Evolutionary conservation across 1,140 invertebrate genomes (phyloP).

Genomic region (Temnothorax curvispinosus): DNA sequence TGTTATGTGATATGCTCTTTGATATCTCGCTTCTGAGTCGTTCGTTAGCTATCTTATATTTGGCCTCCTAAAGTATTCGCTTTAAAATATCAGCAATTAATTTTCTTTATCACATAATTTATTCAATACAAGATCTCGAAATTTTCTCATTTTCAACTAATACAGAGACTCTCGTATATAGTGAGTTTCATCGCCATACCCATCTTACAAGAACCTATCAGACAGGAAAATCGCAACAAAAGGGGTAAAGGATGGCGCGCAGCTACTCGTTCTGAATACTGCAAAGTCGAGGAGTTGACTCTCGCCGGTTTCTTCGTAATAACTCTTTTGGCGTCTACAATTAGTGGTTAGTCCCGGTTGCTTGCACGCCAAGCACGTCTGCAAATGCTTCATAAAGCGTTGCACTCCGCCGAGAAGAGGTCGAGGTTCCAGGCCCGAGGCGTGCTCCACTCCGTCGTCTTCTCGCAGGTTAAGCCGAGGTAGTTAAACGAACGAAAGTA

Average conservation of each 20-base stretch:
- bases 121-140: constrained; percentile 25
- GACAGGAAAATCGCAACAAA: constrained; percentile 12
- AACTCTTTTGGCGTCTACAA: constrained; percentile 76
- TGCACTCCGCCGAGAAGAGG: constrained; percentile 35
- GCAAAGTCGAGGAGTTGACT: constrained; percentile 55
- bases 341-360: constrained; percentile 75
- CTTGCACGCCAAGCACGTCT: constrained; percentile 75
- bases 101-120: constrained; percentile 21
- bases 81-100: constrained; percentile 10
- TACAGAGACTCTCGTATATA: not conserved
- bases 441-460: constrained; percentile 7
- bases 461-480: not conserved
- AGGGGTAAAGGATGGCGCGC: constrained; percentile 1
- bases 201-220: not conserved
- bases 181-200: not conserved
- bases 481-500: constrained; percentile 51
- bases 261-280: constrained; percentile 53
- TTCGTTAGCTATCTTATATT: constrained; percentile 15
- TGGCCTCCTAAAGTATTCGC: constrained; percentile 16
- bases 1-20: constrained; percentile 11
- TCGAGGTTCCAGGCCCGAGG: constrained; percentile 1
- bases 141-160: not conserved
- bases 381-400: constrained; percentile 80
- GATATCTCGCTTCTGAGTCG: not conserved
- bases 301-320: constrained; percentile 64